Base-by-base conservation (phyloP, 2,888 invertebrate species). In the Torymus tubicola region DNA sequence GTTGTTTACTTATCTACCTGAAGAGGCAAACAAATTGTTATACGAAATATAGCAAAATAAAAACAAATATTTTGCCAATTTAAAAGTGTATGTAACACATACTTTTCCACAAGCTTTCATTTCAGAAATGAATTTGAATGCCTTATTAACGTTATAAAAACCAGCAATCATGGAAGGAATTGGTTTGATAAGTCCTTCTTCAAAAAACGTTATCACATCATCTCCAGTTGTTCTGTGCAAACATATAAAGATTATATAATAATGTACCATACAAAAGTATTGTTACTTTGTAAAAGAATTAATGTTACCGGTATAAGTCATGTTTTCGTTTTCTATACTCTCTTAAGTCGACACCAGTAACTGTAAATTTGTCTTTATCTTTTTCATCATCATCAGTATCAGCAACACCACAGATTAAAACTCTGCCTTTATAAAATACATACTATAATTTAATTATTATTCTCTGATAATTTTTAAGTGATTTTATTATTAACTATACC, bases 51-150 rank as follows among this genome's bases (percentile, higher is more conserved):
- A n/a, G n/a, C n/a, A n/a, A n/a, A n/a, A n/a, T n/a, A n/a, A n/a
- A n/a, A n/a, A n/a, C n/a, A n/a, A n/a, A n/a, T n/a, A n/a, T n/a
- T n/a, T n/a, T n/a, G n/a, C n/a, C n/a, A n/a, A n/a, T n/a, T n/a
- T n/a, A n/a, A n/a, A n/a, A n/a, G n/a, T n/a, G n/a, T n/a, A 31
- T 31, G 31, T 31, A 8, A 31, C 31, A 69, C n/a, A 8, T 78
- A 94, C 93, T 91, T 95, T 95, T 77, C 94, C 94, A 67, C 93
- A 92, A 80, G 92, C 92, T 87, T 93, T 93, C 84, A 92, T 92
- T 50, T 93, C 92, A 78, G 92, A 89, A 69, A 94, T 91, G 85
- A 91, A 92, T 85, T 92, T 90, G 24, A 94, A 89, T 0, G 94
- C 95, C 80, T 94, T 92, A 86, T 94, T 94, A 11, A 94, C 91